phyloP scores from a whole-genome alignment of 2,113 vertebrate species.

The Salvator merianae region DNA sequence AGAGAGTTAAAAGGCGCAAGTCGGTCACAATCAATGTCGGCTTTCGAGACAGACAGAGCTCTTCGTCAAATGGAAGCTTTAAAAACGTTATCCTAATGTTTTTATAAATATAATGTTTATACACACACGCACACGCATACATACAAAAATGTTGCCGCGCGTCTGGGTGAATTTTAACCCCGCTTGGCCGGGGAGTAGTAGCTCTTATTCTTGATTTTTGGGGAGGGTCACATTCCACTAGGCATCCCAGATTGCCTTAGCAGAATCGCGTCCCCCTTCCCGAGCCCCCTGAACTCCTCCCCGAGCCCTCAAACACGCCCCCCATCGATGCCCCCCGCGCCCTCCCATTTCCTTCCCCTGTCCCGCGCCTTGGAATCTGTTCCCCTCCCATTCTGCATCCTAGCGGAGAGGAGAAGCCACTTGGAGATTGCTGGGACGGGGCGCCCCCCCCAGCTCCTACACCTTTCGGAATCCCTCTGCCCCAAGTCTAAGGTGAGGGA shows the following conservation, averaged over 20 bases:
- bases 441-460: background rate
- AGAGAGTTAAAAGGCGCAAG: background rate
- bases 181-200: too few species aligned
- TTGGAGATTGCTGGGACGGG: background rate
- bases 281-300: conserved; percentile 14
- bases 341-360: conserved; percentile 11
- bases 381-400: conserved; percentile 6
- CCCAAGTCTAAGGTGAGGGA: conserved; percentile 1
- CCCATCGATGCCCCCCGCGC: background rate
- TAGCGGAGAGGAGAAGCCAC: background rate
- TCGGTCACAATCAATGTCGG: background rate
- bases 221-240: background rate
- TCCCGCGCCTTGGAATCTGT: conserved; percentile 2
- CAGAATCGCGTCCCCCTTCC: background rate
- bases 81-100: background rate
- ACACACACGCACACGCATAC: background rate
- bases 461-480: background rate
- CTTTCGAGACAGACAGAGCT: background rate
- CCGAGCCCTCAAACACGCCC: conserved; percentile 8
- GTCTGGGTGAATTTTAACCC: background rate
- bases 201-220: background rate
- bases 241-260: background rate
- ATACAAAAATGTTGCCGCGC: background rate
- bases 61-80: background rate
- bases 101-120: too few species aligned